Percentiles rank a stretch among this genome's conserved stretches.
phyloP scores from a whole-genome alignment of 2,113 vertebrate species.

The Meriones unguiculatus region DNA sequence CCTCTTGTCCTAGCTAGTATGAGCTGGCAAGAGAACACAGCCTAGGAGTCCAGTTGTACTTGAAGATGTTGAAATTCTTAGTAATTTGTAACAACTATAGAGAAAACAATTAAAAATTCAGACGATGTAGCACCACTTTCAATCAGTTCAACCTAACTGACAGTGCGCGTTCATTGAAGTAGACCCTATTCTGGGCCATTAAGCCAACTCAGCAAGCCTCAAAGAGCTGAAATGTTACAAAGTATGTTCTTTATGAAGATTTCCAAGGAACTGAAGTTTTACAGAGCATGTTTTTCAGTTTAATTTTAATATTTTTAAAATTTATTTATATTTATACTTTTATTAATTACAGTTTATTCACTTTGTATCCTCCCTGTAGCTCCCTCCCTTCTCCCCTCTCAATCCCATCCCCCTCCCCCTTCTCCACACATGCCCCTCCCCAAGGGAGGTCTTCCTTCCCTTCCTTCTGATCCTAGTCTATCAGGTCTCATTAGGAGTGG shows the following conservation, averaged over 20 bases:
- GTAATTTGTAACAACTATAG: neutral
- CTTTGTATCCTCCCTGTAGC: no score
- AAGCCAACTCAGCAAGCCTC: neutral
- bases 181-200: neutral
- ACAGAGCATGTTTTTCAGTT: neutral
- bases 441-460: no score
- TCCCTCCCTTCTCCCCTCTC: no score
- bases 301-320: neutral
- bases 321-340: no score
- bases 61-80: neutral
- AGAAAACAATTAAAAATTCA: neutral
- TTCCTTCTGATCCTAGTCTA: no score
- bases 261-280: conserved; percentile 26
- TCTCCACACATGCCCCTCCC: no score
- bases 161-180: neutral
- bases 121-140: neutral
- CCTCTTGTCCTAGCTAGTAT: neutral
- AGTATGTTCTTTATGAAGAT: neutral
- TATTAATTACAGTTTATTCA: no score
- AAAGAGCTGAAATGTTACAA: neutral
- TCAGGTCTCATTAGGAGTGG: no score
- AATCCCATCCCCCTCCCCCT: no score
- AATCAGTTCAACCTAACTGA: neutral
- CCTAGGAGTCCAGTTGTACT: neutral
- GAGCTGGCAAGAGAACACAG: neutral